Evolutionary conservation across 2,797 vertebrate genomes (phyloP).

Genomic region (Streptopelia turtur): DNA sequence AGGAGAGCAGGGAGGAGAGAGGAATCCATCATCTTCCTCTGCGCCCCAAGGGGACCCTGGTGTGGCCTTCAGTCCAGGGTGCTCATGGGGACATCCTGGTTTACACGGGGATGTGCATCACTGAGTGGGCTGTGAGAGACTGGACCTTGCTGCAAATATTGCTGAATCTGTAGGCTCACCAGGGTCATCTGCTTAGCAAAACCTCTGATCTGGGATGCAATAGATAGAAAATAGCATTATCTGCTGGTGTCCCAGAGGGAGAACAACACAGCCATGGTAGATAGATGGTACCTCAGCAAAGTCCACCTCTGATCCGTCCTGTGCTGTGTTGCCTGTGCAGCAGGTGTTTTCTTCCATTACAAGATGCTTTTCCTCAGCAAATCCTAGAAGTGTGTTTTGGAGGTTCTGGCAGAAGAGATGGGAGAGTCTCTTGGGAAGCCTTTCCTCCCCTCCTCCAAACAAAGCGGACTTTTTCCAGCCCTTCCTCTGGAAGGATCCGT

Average conservation of each 20-base stretch:
- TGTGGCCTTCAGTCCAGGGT: not conserved
- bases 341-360: not conserved
- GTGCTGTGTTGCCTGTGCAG: not conserved
- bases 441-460: not conserved
- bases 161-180: not conserved
- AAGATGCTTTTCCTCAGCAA: not conserved
- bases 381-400: not conserved
- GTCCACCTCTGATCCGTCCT: not conserved
- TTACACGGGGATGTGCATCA: not conserved
- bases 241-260: not conserved
- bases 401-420: not conserved
- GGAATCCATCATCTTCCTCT: not conserved
- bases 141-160: not conserved
- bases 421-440: not conserved
- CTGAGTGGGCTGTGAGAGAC: not conserved
- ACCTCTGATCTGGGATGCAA: not conserved
- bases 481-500: not conserved
- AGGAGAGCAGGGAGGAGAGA: constrained; percentile 60
- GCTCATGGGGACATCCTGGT: not conserved
- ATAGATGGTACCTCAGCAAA: not conserved
- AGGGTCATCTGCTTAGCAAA: not conserved
- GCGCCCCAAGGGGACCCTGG: not conserved
- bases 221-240: not conserved
- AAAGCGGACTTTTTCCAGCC: not conserved
- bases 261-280: not conserved